Conservation (phyloP, 35 echinoderm and acorn worm genomes). For the Strongylocentrotus purpuratus region DNA sequence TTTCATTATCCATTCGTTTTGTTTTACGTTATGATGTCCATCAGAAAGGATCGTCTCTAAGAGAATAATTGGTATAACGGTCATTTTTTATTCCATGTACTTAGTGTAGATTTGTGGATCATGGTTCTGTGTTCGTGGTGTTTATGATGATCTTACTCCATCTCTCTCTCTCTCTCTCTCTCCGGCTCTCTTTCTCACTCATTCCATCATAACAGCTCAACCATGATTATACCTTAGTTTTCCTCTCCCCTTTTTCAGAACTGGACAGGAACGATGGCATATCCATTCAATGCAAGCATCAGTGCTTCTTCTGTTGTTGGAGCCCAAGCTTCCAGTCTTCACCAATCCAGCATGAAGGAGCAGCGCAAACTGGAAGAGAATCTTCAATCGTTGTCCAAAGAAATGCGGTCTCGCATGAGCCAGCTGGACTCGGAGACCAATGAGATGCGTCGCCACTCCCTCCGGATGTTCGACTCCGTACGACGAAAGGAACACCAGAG, state of each 20-base stretch:
- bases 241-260: neutral
- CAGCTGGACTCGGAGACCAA: constrained; percentile 41
- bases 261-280: neutral
- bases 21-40: neutral
- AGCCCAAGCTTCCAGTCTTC: neutral
- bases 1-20: neutral
- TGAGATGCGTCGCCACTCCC: constrained; percentile 15
- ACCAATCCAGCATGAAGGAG: neutral
- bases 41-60: too few species aligned
- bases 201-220: too few species aligned
- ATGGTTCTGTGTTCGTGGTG: too few species aligned
- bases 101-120: too few species aligned
- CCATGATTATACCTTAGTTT: too few species aligned
- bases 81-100: too few species aligned
- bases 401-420: constrained; percentile 39
- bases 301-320: neutral
- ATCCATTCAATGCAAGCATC: neutral
- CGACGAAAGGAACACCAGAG: constrained; percentile 42
- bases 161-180: too few species aligned
- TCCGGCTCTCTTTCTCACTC: too few species aligned
- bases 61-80: too few species aligned
- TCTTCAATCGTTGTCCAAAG: constrained; percentile 1
- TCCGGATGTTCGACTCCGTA: constrained; percentile 21
- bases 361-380: constrained; percentile 30
- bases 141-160: too few species aligned